Base-by-base conservation (phyloP, 1,140 invertebrate genomes). In the Schlechtendalia chinensis region DNA sequence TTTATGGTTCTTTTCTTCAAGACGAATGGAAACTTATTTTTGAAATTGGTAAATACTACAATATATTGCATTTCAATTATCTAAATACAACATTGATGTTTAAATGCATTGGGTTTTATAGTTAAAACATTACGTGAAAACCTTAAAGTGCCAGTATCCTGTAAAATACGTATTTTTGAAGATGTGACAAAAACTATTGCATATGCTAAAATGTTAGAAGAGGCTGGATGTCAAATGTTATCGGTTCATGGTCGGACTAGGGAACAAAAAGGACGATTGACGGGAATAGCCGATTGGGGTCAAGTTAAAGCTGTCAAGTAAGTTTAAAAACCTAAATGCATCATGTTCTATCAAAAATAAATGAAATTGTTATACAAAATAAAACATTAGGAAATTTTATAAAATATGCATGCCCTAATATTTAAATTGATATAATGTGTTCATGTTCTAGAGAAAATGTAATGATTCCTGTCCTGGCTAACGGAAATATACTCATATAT, bases 191-290 rank as follows among this genome's bases (percentile, higher is more conserved):
- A 93, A 86, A 98, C 97, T 0, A 89, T 98, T 0, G 84, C 91
- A 81, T 99, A 99, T 90, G 97, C 97, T 8, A 88, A 93, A 86
- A 96, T 98, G 94, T 86, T 99, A 69, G 96, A 98, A 87, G 85
- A 87, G n/a, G 93, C 97, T 74, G 98, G 98, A 11, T 97, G 95
- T 83, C 91, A 92, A 85, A 89, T 98, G 82, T 87, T 99, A 3
- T 97, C 97, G 5, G 94, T 99, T 16, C 98, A 99, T 88, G 98
- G 98, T 0, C 88, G 98, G 82, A 98, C 95, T 1, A 89, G 95
- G 82, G 96, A 99, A 83, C 96, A 98, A 88, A 98, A 98, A 86
- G 98, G 98, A 67, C 92, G 92, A 5, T 86, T 94, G 0, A 99
- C 98, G 14, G 98, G 98, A 29, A 84, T 98, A 74, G 97, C 98